Evolutionary conservation across 2,797 vertebrate genomes (phyloP).

Genomic region (Psittacula derbiana): DNA sequence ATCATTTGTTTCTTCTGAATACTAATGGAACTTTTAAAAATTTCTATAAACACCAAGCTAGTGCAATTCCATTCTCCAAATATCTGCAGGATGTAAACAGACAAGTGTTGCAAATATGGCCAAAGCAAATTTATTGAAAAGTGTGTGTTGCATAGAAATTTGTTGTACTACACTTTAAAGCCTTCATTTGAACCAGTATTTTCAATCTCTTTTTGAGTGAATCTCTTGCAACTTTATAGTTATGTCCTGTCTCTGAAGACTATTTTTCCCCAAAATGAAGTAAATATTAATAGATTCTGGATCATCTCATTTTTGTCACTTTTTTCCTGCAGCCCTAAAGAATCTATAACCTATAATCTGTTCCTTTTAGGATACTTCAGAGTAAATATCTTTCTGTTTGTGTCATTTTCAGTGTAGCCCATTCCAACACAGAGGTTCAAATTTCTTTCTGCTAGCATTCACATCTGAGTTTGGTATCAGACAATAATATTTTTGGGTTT

Average conservation of each 20-base stretch:
- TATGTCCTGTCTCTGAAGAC: background rate
- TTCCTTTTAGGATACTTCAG: background rate
- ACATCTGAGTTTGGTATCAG: background rate
- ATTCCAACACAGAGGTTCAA: background rate
- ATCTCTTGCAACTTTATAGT: background rate
- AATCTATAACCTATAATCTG: background rate
- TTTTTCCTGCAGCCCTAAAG: background rate
- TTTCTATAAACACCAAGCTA: background rate
- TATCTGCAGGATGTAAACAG: background rate
- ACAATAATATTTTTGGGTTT: background rate
- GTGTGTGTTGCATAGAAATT: background rate
- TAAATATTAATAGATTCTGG: background rate
- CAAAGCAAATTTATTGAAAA: background rate
- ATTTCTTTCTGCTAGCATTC: background rate
- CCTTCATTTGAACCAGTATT: background rate
- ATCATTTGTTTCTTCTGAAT: background rate
- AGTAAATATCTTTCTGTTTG: background rate
- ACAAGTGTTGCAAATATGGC: rapidly evolving
- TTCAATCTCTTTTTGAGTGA: background rate
- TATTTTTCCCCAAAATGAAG: background rate
- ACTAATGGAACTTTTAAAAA: background rate
- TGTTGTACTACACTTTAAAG: background rate
- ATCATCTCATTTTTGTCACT: background rate
- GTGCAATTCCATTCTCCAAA: background rate
- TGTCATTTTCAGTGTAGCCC: background rate